phyloP scores from a whole-genome alignment of 2,113 vertebrate species.

The Himantopus leucocephalus region DNA sequence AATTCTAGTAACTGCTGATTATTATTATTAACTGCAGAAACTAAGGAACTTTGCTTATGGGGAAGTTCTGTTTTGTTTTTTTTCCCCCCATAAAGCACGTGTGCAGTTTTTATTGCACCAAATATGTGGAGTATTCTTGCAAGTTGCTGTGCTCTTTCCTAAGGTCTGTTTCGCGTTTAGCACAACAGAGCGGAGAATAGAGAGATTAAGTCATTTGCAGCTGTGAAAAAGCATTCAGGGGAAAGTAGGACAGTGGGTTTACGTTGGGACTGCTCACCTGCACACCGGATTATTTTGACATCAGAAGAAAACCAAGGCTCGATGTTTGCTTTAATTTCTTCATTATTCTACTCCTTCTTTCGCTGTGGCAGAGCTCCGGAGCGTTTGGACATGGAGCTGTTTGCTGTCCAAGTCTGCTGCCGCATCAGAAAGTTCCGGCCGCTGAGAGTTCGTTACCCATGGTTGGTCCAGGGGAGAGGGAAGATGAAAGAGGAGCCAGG shows the following conservation, averaged over 20 bases:
- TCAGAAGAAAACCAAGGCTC: not conserved
- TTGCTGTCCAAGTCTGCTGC: not conserved
- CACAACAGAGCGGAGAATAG: not conserved
- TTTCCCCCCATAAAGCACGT: fast-evolving
- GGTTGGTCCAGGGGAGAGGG: not conserved
- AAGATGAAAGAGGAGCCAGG: not conserved
- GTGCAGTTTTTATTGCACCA: not conserved
- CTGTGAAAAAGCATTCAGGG: not conserved
- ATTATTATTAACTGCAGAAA: not conserved
- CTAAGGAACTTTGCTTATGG: not conserved
- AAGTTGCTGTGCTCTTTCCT: not conserved
- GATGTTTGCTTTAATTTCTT: not conserved
- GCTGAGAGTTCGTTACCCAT: not conserved
- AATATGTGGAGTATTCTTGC: fast-evolving
- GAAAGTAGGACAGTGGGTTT: not conserved
- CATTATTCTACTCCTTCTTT: fast-evolving
- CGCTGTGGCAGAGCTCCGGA: fast-evolving
- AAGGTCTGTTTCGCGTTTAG: not conserved
- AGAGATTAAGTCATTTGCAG: not conserved
- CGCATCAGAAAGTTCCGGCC: not conserved
- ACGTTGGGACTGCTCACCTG: not conserved
- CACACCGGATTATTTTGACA: not conserved
- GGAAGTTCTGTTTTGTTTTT: not conserved
- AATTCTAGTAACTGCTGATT: not conserved
- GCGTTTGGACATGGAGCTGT: fast-evolving